These are phyloP conservation scores for Ianthella basta DNA, from an alignment of 37 sponge, comb jelly and placozoan genomes.

Conservation along the genomic window DNA sequence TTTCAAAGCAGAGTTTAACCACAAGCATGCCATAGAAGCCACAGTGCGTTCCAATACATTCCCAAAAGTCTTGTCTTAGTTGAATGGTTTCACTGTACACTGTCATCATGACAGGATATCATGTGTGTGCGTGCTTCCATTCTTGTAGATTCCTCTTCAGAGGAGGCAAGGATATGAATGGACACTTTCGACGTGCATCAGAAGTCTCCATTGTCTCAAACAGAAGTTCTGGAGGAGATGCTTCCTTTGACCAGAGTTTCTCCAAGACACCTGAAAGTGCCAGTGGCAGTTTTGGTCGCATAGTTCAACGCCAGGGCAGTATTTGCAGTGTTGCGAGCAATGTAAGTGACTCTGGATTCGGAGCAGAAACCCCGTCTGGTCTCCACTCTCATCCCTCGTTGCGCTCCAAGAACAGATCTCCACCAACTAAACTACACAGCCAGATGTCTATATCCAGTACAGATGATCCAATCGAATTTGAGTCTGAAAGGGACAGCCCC, in stretches of 20 bases:
- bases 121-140: too few relatives aligned
- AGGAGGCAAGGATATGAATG: neutral
- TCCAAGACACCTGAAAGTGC: neutral
- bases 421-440: neutral
- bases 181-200: neutral
- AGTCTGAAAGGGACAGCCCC: neutral
- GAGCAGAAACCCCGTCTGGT: neutral
- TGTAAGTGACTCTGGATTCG: slow-evolving; percentile 1
- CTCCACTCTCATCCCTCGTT: slow-evolving; percentile 29
- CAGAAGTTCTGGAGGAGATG: slow-evolving; percentile 3
- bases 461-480: neutral
- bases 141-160: slow-evolving; percentile 12
- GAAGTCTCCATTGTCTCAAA: slow-evolving; percentile 5
- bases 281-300: neutral
- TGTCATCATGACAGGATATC: too few relatives aligned
- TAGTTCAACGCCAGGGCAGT: neutral
- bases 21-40: too few relatives aligned
- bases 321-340: neutral
- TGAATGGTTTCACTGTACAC: too few relatives aligned
- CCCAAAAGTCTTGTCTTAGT: too few relatives aligned
- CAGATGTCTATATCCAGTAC: too few relatives aligned
- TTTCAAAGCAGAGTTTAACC: too few relatives aligned
- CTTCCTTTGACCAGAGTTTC: slow-evolving; percentile 2
- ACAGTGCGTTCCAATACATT: neutral
- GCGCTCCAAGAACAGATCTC: neutral